A percentile compares a stretch with the other conserved stretches of the same genome.
Evolutionary conservation across 2,113 vertebrate genomes (phyloP).

Genomic region (Baryphthengus martii): DNA sequence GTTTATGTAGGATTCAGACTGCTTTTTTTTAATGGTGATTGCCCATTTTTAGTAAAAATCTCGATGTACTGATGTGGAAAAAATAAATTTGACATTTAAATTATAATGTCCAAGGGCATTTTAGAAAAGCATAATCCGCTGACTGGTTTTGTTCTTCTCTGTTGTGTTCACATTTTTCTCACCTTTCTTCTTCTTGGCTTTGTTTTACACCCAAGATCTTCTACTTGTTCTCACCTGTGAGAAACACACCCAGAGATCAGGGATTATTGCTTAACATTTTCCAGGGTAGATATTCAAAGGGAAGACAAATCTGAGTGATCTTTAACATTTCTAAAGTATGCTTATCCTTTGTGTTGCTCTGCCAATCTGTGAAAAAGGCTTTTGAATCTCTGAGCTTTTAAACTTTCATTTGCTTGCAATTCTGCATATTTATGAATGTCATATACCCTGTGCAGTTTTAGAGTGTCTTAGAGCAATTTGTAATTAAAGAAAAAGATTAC

Average conservation of each 20-base stretch:
- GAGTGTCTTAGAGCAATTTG: background rate
- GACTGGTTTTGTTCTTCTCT: background rate
- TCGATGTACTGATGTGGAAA: background rate
- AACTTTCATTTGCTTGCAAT: background rate
- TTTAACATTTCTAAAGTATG: background rate
- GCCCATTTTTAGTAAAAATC: background rate
- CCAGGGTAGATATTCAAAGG: background rate
- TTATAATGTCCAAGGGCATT: background rate
- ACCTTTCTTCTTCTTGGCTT: background rate
- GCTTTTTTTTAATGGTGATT: background rate
- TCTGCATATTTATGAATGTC: background rate
- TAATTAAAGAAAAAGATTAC: slow-evolving; percentile 31
- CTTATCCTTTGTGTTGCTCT: background rate
- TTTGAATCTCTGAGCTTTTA: background rate
- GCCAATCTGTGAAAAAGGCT: background rate
- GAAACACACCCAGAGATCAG: background rate
- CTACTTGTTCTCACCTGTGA: background rate
- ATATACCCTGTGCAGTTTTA: background rate
- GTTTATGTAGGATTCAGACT: background rate
- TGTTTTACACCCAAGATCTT: background rate
- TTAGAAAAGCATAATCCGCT: background rate
- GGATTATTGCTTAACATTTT: background rate
- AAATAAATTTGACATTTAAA: background rate
- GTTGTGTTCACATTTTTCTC: background rate
- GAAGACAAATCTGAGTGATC: background rate